phyloP scores from a whole-genome alignment of 2,113 vertebrate genomes.

The Formicarius rufipectus region DNA sequence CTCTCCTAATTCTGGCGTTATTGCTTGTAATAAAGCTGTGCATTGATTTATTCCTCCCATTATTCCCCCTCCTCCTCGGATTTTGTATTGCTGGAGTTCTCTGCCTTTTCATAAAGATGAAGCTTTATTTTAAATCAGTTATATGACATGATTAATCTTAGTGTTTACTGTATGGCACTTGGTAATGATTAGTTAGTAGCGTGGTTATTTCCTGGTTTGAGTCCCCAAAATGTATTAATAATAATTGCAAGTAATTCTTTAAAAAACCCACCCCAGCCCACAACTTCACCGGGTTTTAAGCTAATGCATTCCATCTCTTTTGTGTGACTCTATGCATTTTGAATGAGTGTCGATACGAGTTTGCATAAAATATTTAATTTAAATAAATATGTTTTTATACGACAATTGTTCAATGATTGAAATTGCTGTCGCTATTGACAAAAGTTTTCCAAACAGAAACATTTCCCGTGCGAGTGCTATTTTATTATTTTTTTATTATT shows the following conservation, averaged over 20 bases:
- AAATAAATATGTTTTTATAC: slow-evolving; percentile 78
- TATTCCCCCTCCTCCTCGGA: slow-evolving; percentile 11
- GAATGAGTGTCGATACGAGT: slow-evolving; percentile 68
- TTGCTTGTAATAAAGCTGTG: slow-evolving; percentile 67
- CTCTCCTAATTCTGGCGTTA: slow-evolving; percentile 26
- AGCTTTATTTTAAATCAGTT: slow-evolving; percentile 72
- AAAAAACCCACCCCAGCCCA: background rate
- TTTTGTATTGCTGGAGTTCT: slow-evolving; percentile 70
- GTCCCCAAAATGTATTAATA: slow-evolving; percentile 53
- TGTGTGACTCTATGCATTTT: slow-evolving; percentile 58
- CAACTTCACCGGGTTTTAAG: slow-evolving; percentile 57
- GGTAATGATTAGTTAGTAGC: slow-evolving; percentile 71
- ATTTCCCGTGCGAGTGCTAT: background rate
- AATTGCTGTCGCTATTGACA: slow-evolving; percentile 33
- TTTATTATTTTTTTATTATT: slow-evolving; percentile 9
- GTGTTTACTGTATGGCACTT: slow-evolving; percentile 69
- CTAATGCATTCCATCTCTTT: slow-evolving; percentile 63
- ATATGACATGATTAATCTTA: slow-evolving; percentile 74
- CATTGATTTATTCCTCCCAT: slow-evolving; percentile 70
- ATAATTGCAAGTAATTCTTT: slow-evolving; percentile 58
- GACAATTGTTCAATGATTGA: slow-evolving; percentile 42
- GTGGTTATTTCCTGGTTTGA: slow-evolving; percentile 58
- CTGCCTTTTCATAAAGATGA: slow-evolving; percentile 59
- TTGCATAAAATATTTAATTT: slow-evolving; percentile 81
- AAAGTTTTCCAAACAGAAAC: slow-evolving; percentile 3